Base-by-base conservation (phyloP, 2,888 invertebrate species). In the Cantharis flavilabris region DNA sequence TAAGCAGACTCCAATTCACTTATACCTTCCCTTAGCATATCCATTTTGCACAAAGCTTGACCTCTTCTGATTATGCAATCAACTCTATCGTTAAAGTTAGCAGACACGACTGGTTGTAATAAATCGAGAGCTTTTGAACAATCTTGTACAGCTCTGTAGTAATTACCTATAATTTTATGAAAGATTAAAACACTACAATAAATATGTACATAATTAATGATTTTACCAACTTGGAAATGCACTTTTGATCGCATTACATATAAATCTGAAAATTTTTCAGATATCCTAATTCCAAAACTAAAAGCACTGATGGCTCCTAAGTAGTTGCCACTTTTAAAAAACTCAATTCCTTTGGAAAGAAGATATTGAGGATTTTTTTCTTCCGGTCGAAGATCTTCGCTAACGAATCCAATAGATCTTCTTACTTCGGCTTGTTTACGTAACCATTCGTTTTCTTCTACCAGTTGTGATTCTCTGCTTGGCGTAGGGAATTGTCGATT, bases 321-420 rank as follows among this genome's bases (percentile, higher is more conserved):
- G 85, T 92, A 94, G 88, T 96, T 95, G 28, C 93, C 93, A 77
- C 89, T 90, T 79, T 92, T 91, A 87, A 94, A 93, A 87, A 96
- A 95, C 79, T 93, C 92, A 85, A 94, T 93, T 70, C 96, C 96
- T 88, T 96, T 96, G 79, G 93, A 92, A 84, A 95, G 92, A 75
- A 96, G 91, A 93, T 94, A 96, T 79, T 93, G 91, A 0, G 96
- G 96, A 87, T 96, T 94, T 82, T 92, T 93, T 87, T 97, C 96
- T 85, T 96, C 96, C 0, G 94, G 92, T 62, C 93, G 89, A 3
- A 95, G 89, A 85, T 95, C 94, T 85, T 93, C 93, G 9, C 93
- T 92, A 1, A 92, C 89, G 84, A 95, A 94, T 20, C 96, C 95
- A 71, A 90, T 91, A 1, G 91, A 91, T 84, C 93, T 89, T 83